phyloP scores from a whole-genome alignment of 2,888 invertebrate genomes.

The Idaea aversata region DNA sequence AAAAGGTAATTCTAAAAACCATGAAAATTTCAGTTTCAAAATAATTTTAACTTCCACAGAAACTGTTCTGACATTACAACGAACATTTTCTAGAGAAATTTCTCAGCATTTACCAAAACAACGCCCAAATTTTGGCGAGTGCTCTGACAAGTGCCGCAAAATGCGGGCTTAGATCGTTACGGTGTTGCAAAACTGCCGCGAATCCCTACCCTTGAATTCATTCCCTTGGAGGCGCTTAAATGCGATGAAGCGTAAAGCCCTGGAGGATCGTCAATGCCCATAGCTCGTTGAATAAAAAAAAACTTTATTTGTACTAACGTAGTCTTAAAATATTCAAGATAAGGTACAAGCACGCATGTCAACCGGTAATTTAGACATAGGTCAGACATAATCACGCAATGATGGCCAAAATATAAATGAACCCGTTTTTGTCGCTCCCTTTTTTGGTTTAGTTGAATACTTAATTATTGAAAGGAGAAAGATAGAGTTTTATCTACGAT shows the following conservation, averaged over 20 bases:
- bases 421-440: constrained; percentile 17
- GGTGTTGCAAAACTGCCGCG: constrained; percentile 32
- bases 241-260: constrained; percentile 51
- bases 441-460: constrained; percentile 3
- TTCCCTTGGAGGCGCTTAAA: constrained; percentile 38
- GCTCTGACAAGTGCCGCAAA: constrained; percentile 23
- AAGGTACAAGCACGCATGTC: constrained; percentile 58
- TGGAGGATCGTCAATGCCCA: constrained; percentile 42
- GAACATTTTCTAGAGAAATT: constrained; percentile 9
- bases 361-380: constrained; percentile 60
- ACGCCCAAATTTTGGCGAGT: constrained; percentile 17
- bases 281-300: constrained; percentile 28
- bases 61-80: background rate
- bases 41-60: background rate
- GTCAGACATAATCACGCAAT: constrained; percentile 63
- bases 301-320: constrained; percentile 41
- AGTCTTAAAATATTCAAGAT: constrained; percentile 68
- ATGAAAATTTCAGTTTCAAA: background rate
- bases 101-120: constrained; percentile 13
- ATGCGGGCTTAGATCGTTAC: constrained; percentile 36
- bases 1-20: background rate
- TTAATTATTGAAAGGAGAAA: background rate
- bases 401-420: constrained; percentile 48
- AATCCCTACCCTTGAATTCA: constrained; percentile 39
- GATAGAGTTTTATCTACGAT: background rate